Conservation (phyloP, 2,888 invertebrate genomes). For the Laothoe populi region DNA sequence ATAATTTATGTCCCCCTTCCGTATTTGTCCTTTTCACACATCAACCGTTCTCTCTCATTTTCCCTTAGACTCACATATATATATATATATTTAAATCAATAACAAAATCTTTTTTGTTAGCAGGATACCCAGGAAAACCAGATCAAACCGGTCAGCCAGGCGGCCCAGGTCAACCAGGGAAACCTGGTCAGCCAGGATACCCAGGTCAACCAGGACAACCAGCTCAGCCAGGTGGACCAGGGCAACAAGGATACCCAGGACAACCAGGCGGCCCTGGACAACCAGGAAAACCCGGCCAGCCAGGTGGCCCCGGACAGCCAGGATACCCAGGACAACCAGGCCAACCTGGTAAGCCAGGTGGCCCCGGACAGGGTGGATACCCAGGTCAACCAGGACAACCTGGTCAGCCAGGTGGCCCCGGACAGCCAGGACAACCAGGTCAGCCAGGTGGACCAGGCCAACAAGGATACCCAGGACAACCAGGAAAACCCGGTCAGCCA, state of each 20-base stretch:
- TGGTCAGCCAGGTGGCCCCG: conserved; percentile 37
- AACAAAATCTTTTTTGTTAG: not conserved
- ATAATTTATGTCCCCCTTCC: no score
- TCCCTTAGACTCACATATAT: no score
- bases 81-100: no score
- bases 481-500: conserved; percentile 38
- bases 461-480: conserved; percentile 38
- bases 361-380: no score
- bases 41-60: no score
- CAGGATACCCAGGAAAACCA: conserved; percentile 35
- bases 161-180: conserved; percentile 36
- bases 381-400: conserved; percentile 38
- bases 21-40: no score
- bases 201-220: conserved; percentile 66
- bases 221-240: conserved; percentile 65
- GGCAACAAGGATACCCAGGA: conserved; percentile 46
- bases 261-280: conserved; percentile 35
- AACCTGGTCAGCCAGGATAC: conserved; percentile 28
- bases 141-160: conserved; percentile 40
- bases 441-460: conserved; percentile 38
- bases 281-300: conserved; percentile 51
- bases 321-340: conserved; percentile 36
- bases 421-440: conserved; percentile 38
- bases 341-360: conserved; percentile 35
- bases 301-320: conserved; percentile 48